A percentile compares a stretch with the other conserved stretches of the same genome.
phyloP scores from a whole-genome alignment of 2,888 invertebrate genomes.

The Drosophila infuscata region DNA sequence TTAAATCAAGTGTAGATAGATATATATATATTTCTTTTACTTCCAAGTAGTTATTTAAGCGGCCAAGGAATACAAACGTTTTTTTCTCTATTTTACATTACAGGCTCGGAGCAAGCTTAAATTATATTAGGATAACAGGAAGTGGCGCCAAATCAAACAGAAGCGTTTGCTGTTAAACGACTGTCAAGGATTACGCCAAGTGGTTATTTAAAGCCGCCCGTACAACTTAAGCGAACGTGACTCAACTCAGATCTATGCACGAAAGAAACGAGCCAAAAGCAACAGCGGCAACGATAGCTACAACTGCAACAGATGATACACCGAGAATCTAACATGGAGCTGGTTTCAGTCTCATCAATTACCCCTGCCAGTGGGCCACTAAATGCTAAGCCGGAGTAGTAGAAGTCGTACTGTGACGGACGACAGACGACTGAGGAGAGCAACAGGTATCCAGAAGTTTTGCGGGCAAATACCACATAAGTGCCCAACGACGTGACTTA shows the following conservation, averaged over 20 bases:
- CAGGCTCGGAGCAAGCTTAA: conserved; percentile 41
- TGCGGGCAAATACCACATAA: conserved; percentile 31
- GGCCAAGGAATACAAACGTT: conserved; percentile 46
- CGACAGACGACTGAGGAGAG: conserved; percentile 19
- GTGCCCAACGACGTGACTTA: conserved; percentile 73
- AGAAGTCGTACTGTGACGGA: conserved; percentile 8
- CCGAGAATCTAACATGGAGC: conserved; percentile 15
- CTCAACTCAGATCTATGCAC: conserved; percentile 46
- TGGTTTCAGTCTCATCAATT: conserved; percentile 62
- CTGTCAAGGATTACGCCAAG: conserved; percentile 49
- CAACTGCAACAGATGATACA: conserved; percentile 30
- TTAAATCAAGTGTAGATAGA: conserved; percentile 31
- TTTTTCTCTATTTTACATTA: conserved; percentile 13
- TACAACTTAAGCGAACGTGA: conserved; percentile 56
- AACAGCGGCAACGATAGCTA: conserved; percentile 6
- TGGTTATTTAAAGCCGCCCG: conserved; percentile 36
- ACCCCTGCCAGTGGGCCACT: conserved; percentile 51
- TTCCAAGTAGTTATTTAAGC: conserved; percentile 38
- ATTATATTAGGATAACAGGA: conserved; percentile 32
- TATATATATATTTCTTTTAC: conserved; percentile 41
- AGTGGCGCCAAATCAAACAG: conserved; percentile 56
- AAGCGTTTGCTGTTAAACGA: conserved; percentile 69
- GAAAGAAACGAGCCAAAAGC: conserved; percentile 24
- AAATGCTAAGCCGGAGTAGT: conserved; percentile 33
- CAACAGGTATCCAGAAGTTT: conserved; percentile 58